Percentiles rank a stretch among this genome's conserved stretches.
Evolutionary conservation across 2,113 vertebrate species (phyloP).

Genomic region (Shinisaurus crocodilurus): DNA sequence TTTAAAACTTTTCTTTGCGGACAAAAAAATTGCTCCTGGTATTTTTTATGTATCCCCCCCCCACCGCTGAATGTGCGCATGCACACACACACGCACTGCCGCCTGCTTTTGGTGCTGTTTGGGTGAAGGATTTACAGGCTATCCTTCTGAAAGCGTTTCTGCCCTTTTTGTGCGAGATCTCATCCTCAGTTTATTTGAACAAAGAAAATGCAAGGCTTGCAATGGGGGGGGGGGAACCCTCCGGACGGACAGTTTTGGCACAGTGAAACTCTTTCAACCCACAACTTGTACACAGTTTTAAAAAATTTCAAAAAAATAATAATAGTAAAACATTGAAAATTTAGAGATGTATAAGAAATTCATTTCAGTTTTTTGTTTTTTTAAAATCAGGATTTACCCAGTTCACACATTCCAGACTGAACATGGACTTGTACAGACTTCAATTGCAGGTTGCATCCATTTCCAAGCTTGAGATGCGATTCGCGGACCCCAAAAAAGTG

Average conservation of each 20-base stretch:
- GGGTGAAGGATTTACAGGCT: slow-evolving; percentile 39
- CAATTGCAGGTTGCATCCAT: no score
- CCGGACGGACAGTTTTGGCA: background rate
- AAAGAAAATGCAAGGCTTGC: slow-evolving; percentile 18
- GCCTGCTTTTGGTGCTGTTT: background rate
- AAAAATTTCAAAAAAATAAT: no score
- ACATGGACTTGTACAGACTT: no score
- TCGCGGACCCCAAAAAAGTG: no score
- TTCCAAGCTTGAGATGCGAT: no score
- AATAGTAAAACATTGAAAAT: background rate
- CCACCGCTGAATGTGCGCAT: background rate
- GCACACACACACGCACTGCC: no score
- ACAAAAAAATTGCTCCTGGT: background rate
- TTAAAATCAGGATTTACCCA: no score
- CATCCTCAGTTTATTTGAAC: slow-evolving; percentile 44
- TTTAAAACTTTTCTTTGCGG: slow-evolving; percentile 61
- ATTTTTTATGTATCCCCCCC: background rate
- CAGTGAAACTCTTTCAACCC: background rate
- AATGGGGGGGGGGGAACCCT: background rate
- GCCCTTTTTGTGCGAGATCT: slow-evolving; percentile 11
- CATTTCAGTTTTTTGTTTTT: no score
- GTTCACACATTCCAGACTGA: no score
- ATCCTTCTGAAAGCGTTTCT: slow-evolving; percentile 40
- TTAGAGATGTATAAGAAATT: no score
- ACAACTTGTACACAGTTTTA: background rate